phyloP scores from a whole-genome alignment of 1,140 invertebrate species.

The Centruroides sculpturatus region DNA sequence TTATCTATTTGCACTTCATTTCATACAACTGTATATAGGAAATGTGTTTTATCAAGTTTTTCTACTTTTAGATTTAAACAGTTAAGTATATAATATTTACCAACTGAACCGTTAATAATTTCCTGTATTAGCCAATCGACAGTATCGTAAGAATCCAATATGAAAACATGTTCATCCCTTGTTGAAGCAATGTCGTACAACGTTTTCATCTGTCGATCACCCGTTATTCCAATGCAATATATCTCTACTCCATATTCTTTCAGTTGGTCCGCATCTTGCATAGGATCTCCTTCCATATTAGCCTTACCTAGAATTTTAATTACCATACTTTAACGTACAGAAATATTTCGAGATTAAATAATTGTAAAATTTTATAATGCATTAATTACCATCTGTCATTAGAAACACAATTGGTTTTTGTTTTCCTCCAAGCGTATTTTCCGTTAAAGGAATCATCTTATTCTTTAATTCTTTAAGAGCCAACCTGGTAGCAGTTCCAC shows the following conservation, averaged over 20 bases:
- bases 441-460: background rate
- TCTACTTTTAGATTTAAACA: too few species aligned
- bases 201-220: background rate
- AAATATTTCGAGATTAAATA: too few species aligned
- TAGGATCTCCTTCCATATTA: slow-evolving; percentile 10
- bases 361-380: too few species aligned
- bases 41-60: too few species aligned
- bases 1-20: too few species aligned
- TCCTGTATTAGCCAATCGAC: slow-evolving; percentile 3
- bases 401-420: background rate
- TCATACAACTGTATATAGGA: too few species aligned
- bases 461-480: background rate
- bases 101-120: slow-evolving; percentile 7
- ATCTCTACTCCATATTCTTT: slow-evolving; percentile 7
- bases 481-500: background rate
- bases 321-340: too few species aligned
- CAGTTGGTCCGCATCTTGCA: slow-evolving; percentile 1
- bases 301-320: slow-evolving; percentile 2
- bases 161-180: slow-evolving; percentile 8
- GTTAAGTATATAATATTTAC: background rate
- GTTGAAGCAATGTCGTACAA: slow-evolving; percentile 6
- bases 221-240: slow-evolving; percentile 9
- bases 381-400: too few species aligned
- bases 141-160: slow-evolving; percentile 3
- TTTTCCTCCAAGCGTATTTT: background rate